Evolutionary conservation across 2,888 invertebrate genomes (phyloP).

Genomic region (Ceriagrion tenellum): DNA sequence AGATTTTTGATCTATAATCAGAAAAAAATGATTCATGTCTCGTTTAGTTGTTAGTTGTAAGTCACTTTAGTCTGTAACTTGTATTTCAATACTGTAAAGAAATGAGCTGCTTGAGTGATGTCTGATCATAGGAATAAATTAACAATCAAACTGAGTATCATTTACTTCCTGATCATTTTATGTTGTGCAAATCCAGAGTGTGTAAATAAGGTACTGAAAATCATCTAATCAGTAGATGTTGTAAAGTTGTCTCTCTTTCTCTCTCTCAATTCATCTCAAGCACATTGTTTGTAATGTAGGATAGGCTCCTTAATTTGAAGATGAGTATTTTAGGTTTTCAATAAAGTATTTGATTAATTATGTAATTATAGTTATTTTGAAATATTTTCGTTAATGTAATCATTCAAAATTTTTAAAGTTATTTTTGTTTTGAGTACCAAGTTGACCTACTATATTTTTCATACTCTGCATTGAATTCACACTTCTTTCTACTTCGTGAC

Average conservation of each 20-base stretch:
- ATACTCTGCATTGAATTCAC: background rate
- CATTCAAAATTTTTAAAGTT: background rate
- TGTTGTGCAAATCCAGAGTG: conserved; percentile 51
- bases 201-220: conserved; percentile 45
- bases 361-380: conserved; percentile 32
- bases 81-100: conserved; percentile 71
- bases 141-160: conserved; percentile 63
- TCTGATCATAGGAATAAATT: conserved; percentile 65
- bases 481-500: background rate
- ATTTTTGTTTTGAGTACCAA: background rate
- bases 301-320: conserved; percentile 36
- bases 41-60: conserved; percentile 68
- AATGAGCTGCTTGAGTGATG: conserved; percentile 69
- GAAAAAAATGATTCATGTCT: conserved; percentile 62
- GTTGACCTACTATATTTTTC: background rate
- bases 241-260: conserved; percentile 43
- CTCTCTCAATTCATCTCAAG: conserved; percentile 31
- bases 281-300: conserved; percentile 61
- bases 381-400: background rate
- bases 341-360: conserved; percentile 61
- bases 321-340: conserved; percentile 55
- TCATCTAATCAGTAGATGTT: conserved; percentile 23
- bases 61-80: conserved; percentile 70
- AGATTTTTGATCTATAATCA: conserved; percentile 51
- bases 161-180: conserved; percentile 36